Conservation (phyloP, 2,113 vertebrate species). For the Manacus vitellinus region DNA sequence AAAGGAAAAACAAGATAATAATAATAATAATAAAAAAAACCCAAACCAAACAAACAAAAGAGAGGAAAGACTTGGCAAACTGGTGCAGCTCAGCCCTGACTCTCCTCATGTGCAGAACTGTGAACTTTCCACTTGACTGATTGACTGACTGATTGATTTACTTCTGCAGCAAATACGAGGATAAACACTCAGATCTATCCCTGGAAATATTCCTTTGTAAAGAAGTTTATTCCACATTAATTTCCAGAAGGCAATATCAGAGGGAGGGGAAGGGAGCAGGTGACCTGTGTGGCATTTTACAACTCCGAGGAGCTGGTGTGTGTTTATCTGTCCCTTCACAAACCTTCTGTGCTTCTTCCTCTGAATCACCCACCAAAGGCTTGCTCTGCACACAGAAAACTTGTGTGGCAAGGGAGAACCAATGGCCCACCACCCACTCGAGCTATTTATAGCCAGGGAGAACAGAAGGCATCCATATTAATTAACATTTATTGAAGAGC, state of each 20-base stretch:
- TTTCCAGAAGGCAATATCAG: neutral
- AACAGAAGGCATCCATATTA: neutral
- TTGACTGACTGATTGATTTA: neutral
- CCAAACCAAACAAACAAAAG: neutral
- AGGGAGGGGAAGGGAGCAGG: neutral
- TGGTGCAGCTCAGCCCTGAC: neutral
- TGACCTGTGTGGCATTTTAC: neutral
- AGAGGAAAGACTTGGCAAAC: neutral
- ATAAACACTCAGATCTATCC: neutral
- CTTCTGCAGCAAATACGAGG: neutral
- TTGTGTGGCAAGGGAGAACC: neutral
- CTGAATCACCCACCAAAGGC: neutral
- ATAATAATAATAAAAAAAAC: neutral
- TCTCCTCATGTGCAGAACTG: neutral
- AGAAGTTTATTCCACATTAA: neutral
- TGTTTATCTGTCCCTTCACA: neutral
- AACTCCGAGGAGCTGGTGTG: neutral
- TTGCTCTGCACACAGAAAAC: neutral
- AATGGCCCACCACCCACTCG: neutral
- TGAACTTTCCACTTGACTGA: neutral
- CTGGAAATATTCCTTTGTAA: neutral
- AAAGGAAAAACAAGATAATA: neutral
- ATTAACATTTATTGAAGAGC: neutral
- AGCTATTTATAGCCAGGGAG: slow-evolving; percentile 22
- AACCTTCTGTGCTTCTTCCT: neutral